A percentile compares a stretch with the other conserved stretches of the same genome.
These are phyloP conservation scores for Bombus superbus DNA, from an alignment of 1,140 invertebrate species.

Conservation along the genomic window DNA sequence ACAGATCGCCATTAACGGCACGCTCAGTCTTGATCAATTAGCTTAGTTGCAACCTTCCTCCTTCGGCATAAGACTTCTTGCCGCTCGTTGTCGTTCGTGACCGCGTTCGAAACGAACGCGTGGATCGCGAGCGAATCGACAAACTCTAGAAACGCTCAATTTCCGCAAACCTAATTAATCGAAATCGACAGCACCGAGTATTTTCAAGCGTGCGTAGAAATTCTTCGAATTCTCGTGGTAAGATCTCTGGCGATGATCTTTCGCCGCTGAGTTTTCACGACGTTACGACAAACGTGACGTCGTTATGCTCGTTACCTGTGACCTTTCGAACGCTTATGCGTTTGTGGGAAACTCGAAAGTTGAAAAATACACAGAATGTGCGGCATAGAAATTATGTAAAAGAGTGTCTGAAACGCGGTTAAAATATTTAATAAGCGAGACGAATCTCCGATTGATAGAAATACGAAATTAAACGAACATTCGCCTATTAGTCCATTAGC, in stretches of 20 bases:
- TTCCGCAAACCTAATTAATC: background rate
- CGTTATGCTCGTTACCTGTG: too few relatives aligned
- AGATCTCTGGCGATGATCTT: background rate
- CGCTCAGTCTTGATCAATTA: constrained; percentile 63
- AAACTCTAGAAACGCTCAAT: background rate
- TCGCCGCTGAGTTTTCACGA: too few relatives aligned
- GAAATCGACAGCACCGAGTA: background rate
- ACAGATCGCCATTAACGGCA: constrained; percentile 53
- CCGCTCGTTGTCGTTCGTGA: background rate
- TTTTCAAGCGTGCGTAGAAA: background rate
- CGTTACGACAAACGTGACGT: too few relatives aligned
- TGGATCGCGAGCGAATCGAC: background rate
- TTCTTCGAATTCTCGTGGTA: background rate
- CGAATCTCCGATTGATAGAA: too few relatives aligned
- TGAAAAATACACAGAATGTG: too few relatives aligned
- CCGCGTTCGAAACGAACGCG: constrained; percentile 19
- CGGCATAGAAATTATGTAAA: too few relatives aligned
- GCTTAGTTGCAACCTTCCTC: constrained; percentile 55
- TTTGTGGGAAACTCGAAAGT: too few relatives aligned
- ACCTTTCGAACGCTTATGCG: too few relatives aligned
- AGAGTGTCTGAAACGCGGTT: too few relatives aligned
- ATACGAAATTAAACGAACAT: background rate
- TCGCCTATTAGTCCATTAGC: background rate
- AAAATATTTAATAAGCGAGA: too few relatives aligned
- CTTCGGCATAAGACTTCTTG: constrained; percentile 54